Percentiles rank a stretch among this genome's conserved stretches.
phyloP scores from a whole-genome alignment of 1,140 invertebrate genomes.

The Teleopsis dalmanni region DNA sequence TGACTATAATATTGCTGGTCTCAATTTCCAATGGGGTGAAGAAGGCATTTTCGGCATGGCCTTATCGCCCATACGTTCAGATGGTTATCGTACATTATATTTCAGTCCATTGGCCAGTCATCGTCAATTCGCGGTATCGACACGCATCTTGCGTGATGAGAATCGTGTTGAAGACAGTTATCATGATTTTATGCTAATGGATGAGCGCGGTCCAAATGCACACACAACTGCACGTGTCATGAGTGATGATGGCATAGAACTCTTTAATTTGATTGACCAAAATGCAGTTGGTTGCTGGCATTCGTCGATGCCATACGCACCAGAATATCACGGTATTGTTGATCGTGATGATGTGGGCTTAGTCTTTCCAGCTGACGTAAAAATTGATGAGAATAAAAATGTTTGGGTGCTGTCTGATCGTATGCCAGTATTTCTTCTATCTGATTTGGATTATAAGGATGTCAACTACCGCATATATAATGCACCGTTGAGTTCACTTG shows the following conservation, averaged over 20 bases:
- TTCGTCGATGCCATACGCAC: slow-evolving; percentile 54
- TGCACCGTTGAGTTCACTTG: slow-evolving; percentile 54
- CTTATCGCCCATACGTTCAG: slow-evolving; percentile 54
- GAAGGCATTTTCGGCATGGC: slow-evolving; percentile 77
- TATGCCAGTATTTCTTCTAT: slow-evolving; percentile 68
- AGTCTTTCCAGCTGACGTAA: slow-evolving; percentile 70
- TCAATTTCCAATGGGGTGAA: slow-evolving; percentile 74
- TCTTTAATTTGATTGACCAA: slow-evolving; percentile 69
- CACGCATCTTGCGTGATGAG: slow-evolving; percentile 60
- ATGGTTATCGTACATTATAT: slow-evolving; percentile 62
- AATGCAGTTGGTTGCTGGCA: slow-evolving; percentile 78
- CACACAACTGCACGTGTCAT: slow-evolving; percentile 66
- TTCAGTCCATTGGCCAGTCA: slow-evolving; percentile 70
- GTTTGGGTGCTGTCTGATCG: slow-evolving; percentile 73
- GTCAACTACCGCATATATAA: slow-evolving; percentile 70
- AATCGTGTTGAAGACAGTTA: slow-evolving; percentile 58
- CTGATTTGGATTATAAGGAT: slow-evolving; percentile 64
- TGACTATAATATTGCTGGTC: slow-evolving; percentile 67
- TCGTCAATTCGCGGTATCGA: slow-evolving; percentile 70
- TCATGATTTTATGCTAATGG: slow-evolving; percentile 61
- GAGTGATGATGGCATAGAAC: slow-evolving; percentile 62
- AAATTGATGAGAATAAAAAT: slow-evolving; percentile 57
- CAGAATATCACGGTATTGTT: slow-evolving; percentile 61
- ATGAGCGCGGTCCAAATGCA: slow-evolving; percentile 56
- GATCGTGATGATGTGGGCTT: slow-evolving; percentile 66